phyloP scores from a whole-genome alignment of 2,888 invertebrate species.

The Microplitis deprimator region DNA sequence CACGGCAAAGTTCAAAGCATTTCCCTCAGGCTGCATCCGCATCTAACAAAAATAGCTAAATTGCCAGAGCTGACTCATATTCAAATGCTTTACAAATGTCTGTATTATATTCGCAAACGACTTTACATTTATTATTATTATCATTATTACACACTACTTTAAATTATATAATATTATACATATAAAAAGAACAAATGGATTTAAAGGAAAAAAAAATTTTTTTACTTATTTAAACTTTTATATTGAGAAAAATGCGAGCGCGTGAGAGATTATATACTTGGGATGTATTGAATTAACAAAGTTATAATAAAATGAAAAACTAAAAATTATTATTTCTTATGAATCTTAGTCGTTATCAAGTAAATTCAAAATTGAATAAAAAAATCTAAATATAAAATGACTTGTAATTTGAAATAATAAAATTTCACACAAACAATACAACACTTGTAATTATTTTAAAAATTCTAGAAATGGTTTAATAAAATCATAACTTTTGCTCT shows the following conservation, averaged over 20 bases:
- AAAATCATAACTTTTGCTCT: neutral
- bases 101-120: neutral
- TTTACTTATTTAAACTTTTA: no score
- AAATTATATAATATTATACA: no score
- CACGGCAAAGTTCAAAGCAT: conserved; percentile 37
- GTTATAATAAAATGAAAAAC: no score
- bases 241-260: no score
- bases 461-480: neutral
- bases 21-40: conserved; percentile 30
- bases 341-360: neutral
- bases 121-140: conserved; percentile 4
- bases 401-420: no score
- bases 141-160: neutral
- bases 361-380: neutral
- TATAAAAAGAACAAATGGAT: no score
- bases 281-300: no score
- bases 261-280: no score
- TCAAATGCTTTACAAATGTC: conserved; percentile 19
- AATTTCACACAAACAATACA: no score
- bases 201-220: no score
- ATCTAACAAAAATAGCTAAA: conserved; percentile 30
- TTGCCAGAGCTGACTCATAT: conserved; percentile 25
- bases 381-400: neutral
- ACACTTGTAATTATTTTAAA: no score
- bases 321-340: neutral